phyloP scores from a whole-genome alignment of 2,888 invertebrate genomes.

The Ennomos fuscantarius region DNA sequence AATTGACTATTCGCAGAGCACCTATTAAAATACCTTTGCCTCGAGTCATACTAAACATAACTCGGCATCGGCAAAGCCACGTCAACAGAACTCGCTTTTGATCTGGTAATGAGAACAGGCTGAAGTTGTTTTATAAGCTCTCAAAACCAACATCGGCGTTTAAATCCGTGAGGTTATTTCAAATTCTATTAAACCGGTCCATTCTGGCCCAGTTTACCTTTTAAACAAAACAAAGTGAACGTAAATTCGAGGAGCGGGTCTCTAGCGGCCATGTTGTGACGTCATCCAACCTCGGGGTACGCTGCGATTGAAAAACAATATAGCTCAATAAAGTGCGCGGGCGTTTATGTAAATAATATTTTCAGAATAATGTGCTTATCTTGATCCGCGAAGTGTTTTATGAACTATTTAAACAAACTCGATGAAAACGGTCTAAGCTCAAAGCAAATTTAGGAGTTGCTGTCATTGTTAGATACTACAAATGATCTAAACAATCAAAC shows the following conservation, averaged over 20 bases:
- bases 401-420: too few relatives aligned
- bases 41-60: slow-evolving; percentile 15
- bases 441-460: too few relatives aligned
- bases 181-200: slow-evolving; percentile 31
- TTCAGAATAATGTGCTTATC: slow-evolving; percentile 12
- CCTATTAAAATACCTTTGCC: neutral
- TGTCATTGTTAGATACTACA: too few relatives aligned
- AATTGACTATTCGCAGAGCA: neutral
- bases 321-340: slow-evolving; percentile 35
- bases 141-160: slow-evolving; percentile 31
- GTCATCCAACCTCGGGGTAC: slow-evolving; percentile 37
- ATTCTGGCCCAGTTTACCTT: slow-evolving; percentile 36
- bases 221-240: slow-evolving; percentile 34
- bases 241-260: slow-evolving; percentile 32
- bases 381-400: too few relatives aligned
- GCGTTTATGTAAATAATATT: slow-evolving; percentile 38
- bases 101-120: slow-evolving; percentile 26
- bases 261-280: slow-evolving; percentile 49
- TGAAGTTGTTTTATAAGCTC: slow-evolving; percentile 30
- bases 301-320: slow-evolving; percentile 48
- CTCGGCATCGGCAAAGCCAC: slow-evolving; percentile 16
- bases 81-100: slow-evolving; percentile 27
- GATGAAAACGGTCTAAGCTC: too few relatives aligned
- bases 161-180: slow-evolving; percentile 31
- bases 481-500: too few relatives aligned